Base-by-base conservation (phyloP, 2,888 invertebrate genomes). In the Nudaria mundana region DNA sequence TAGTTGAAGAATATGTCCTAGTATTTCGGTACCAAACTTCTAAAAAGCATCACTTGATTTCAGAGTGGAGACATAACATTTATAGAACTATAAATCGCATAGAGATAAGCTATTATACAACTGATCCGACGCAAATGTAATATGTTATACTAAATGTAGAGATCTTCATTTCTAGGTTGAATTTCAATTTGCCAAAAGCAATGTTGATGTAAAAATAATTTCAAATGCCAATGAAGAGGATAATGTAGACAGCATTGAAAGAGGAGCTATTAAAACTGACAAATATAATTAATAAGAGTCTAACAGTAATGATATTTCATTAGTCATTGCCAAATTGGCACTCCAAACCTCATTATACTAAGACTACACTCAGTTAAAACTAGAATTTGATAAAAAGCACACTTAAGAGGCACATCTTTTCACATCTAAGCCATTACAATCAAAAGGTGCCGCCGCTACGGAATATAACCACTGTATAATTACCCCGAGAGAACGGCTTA, bases 381-480 rank as follows among this genome's bases (percentile, higher is more conserved):
- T 32, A 46, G 37, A 31, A 37, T 33, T 37, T 40, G 16, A 26
- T 31, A 40, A 45, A 37, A 33, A 30, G 18, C 20, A 34, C 33
- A 15, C 25, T 40, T 36, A 41, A 45, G 20, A 30, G 5, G 12
- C 7, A 37, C 39, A 29, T 56, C 7, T 54, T 50, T 33, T 15
- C 43, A 48, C 37, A 48, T 44, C 46, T 42, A 15, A 45, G 35
- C 40, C 40, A 53, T 56, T 51, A 48, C 13, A 44, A 49, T 57
- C 58, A 56, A 55, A 55, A 43, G 44, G 43, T 10, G 34, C 57
- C 58, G 58, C 46, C 52, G 18, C 30, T 40, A 37, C 25, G 36
- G 49, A 31, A 49, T 28, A 30, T 55, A 56, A 57, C 43, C 46
- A 40, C 33, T 52, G 55, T 45, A 49, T 57, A 56, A 56, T 56